Conservation (phyloP, 2,888 invertebrate species). For the Melieria crassipennis region DNA sequence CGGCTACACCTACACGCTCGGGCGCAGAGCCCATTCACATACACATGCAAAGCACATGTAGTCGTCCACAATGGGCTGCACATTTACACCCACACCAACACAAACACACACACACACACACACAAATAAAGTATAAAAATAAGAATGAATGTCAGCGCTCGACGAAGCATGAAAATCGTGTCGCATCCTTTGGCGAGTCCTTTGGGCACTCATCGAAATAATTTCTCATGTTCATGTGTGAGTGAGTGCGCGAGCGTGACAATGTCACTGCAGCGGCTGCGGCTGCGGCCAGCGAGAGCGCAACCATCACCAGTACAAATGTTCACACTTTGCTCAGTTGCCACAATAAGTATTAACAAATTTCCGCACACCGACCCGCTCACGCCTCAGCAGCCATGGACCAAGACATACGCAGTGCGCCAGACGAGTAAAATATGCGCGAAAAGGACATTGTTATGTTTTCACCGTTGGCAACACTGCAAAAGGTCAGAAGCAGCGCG, state of each 20-base stretch:
- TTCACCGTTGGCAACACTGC: too few species aligned
- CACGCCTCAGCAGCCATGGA: too few species aligned
- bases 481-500: not conserved
- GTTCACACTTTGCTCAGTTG: too few species aligned
- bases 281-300: not conserved
- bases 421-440: too few species aligned
- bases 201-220: slow-evolving; percentile 57
- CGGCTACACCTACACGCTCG: slow-evolving; percentile 1
- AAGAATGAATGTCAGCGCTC: slow-evolving; percentile 36
- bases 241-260: too few species aligned
- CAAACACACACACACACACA: slow-evolving; percentile 15
- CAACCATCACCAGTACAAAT: too few species aligned
- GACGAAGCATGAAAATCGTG: slow-evolving; percentile 54
- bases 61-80: slow-evolving; percentile 20
- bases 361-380: too few species aligned
- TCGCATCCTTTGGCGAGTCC: slow-evolving; percentile 45
- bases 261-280: not conserved
- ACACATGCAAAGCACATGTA: not conserved
- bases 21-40: slow-evolving; percentile 6
- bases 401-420: too few species aligned
- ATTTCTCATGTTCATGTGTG: slow-evolving; percentile 51
- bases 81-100: slow-evolving; percentile 12
- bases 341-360: too few species aligned
- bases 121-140: slow-evolving; percentile 11
- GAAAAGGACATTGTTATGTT: too few species aligned